A percentile compares a stretch with the other conserved stretches of the same genome.
These are phyloP conservation scores for Lacanobia oleracea DNA, from an alignment of 2,888 invertebrate species.

Conservation along the genomic window DNA sequence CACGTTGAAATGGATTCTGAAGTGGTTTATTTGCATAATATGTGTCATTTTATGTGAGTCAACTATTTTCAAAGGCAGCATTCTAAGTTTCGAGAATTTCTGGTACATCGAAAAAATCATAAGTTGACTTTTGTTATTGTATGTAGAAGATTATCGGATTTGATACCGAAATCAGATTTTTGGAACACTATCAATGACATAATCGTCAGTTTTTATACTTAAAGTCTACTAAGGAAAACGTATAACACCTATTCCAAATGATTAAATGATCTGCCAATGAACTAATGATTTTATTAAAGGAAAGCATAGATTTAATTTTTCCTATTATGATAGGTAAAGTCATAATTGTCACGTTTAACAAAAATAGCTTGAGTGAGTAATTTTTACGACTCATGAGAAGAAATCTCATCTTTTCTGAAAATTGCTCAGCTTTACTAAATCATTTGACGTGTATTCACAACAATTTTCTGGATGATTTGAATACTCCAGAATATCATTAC, in stretches of 20 bases:
- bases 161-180: too few species aligned
- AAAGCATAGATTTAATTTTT: too few species aligned
- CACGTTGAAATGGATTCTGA: constrained; percentile 46
- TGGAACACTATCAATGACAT: too few species aligned
- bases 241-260: too few species aligned
- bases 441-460: background rate
- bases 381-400: background rate
- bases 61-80: background rate
- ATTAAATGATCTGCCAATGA: too few species aligned
- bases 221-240: too few species aligned
- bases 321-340: background rate
- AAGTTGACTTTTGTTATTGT: too few species aligned
- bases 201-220: too few species aligned
- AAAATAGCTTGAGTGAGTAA: background rate
- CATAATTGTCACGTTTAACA: too few species aligned
- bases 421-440: background rate
- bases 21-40: constrained; percentile 45
- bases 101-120: too few species aligned
- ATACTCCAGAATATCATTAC: background rate
- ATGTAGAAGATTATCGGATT: too few species aligned
- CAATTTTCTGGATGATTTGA: background rate
- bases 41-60: constrained; percentile 7
- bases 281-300: too few species aligned
- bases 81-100: background rate
- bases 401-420: background rate